These are phyloP conservation scores for Muntiacus reevesi DNA, from an alignment of 2,113 vertebrate genomes.

Conservation along the genomic window DNA sequence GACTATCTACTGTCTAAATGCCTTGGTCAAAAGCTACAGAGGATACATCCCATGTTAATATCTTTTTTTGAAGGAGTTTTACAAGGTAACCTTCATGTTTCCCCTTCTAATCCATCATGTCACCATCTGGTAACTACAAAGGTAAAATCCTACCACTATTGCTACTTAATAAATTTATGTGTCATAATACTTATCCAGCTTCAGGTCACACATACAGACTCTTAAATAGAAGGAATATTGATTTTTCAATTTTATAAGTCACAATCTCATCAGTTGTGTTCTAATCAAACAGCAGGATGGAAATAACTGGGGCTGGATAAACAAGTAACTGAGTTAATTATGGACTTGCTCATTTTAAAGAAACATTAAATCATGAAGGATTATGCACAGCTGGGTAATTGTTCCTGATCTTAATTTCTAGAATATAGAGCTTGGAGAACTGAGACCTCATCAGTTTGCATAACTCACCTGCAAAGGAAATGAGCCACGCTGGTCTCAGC, in stretches of 20 bases:
- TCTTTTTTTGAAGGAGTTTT: neutral
- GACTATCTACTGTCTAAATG: neutral
- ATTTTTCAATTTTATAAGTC: neutral
- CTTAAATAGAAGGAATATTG: neutral
- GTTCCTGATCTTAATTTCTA: constrained; percentile 14
- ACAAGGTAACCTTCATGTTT: neutral
- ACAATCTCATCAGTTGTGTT: neutral
- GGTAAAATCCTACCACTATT: neutral
- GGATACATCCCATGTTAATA: neutral
- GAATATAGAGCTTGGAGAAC: neutral
- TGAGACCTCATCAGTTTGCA: neutral
- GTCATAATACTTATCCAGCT: neutral
- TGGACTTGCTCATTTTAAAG: neutral
- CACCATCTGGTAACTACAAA: neutral
- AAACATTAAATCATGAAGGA: constrained; percentile 18
- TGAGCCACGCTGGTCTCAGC: neutral
- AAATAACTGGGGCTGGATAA: neutral
- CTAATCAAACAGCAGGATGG: constrained; percentile 6
- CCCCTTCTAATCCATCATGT: neutral
- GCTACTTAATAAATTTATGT: neutral
- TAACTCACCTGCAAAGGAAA: neutral
- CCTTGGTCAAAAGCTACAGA: neutral
- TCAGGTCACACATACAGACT: neutral
- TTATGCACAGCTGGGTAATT: neutral
- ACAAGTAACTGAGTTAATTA: constrained; percentile 37